phyloP scores from a whole-genome alignment of 2,888 invertebrate species.

The Pandemis heparana region DNA sequence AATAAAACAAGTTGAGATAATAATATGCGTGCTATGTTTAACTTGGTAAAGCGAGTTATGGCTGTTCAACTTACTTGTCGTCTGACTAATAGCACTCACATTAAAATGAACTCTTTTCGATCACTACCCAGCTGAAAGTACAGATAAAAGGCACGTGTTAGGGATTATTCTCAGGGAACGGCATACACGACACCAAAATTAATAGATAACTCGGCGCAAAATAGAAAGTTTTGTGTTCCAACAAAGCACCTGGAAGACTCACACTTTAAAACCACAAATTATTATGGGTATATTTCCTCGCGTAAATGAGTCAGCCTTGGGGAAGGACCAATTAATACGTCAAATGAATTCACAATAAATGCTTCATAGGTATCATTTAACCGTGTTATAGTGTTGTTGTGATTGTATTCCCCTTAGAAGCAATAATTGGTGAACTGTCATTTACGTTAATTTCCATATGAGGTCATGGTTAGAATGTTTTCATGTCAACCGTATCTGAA shows the following conservation, averaged over 20 bases:
- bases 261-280: neutral
- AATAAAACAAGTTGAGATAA: neutral
- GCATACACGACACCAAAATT: neutral
- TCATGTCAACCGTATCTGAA: neutral
- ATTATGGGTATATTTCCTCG: neutral
- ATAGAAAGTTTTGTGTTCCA: neutral
- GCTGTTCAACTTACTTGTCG: neutral
- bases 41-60: neutral
- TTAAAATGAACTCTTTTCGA: constrained; percentile 12
- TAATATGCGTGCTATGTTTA: neutral
- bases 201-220: neutral
- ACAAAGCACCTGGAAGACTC: neutral
- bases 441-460: neutral
- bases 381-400: constrained; percentile 12
- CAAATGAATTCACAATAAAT: constrained; percentile 45
- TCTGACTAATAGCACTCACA: neutral
- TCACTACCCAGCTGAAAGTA: constrained; percentile 20
- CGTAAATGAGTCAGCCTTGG: constrained; percentile 31
- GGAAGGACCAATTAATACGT: constrained; percentile 47
- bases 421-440: neutral
- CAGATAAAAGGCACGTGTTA: constrained; percentile 15
- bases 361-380: constrained; percentile 22
- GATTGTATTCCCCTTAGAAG: constrained; percentile 5
- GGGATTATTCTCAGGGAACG: constrained; percentile 1
- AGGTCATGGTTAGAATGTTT: constrained; percentile 2